Base-by-base conservation (phyloP, 2,113 vertebrate genomes). In the Myotis lucifugus region DNA sequence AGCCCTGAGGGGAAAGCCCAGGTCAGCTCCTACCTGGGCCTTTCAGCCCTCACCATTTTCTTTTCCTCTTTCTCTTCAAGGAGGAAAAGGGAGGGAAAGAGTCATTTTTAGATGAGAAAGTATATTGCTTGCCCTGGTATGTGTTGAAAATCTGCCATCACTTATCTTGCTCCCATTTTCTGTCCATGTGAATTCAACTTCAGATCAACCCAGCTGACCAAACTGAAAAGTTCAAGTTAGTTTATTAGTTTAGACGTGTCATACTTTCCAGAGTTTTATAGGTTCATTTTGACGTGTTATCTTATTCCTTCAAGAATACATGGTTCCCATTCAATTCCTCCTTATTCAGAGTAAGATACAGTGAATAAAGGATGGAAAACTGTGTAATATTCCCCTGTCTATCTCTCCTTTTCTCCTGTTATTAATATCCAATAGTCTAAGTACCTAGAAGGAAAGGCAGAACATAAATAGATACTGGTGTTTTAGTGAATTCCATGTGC, bases 121-220 rank as follows among this genome's bases (percentile, higher is more conserved):
- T 17, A 18, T 37, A 84, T 85, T 69, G 84, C 69, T 91, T 64
- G 76, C 59, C 5, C 9, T 48, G 19, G 14, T 69, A 5, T 46
- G 23, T 67, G 67, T 11, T 76, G 50, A 73, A 76, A 84, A 59
- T 40, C 29, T 50, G 8, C 42, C 4, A 19, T 15, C 5, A 66
- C 76, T 94, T 94, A 14, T 17, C 15, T 93, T 76, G n/a, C 66
- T 69, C 91, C 32, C 40, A 73, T 73, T 94, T 95, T 82, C 29
- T 90, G 48, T 83, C 46, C 9, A 1, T 19, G 29, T 87, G 13
- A 72, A 70, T 37, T 91, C 13, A 54, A 52, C 37, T 76, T 76
- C 64, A 42, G 13, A 46, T 32, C 34, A 52, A 46, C 21, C 14
- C 3, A 5, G 17, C 48, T 48, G 23, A 40, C 29, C 34, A 83